Base-by-base conservation (phyloP, 2,113 vertebrate genomes). In the Pangasianodon gigas region DNA sequence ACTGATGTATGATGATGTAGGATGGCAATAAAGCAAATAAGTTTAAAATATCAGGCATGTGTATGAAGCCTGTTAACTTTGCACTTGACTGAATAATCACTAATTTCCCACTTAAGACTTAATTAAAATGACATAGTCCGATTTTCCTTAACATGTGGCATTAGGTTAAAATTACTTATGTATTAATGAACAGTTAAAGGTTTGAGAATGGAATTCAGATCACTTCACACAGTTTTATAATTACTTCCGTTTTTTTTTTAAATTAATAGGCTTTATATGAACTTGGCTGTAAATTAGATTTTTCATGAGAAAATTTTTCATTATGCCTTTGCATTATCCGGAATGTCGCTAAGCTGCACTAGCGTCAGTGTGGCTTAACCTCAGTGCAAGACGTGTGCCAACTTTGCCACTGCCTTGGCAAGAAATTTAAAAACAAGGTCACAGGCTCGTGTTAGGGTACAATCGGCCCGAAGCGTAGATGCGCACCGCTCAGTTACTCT, bases 351-450 rank as follows among this genome's bases (percentile, higher is more conserved):
- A 58, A 84, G 37, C 18, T 87, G 62, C 74, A 80, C 3, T 14
- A 56, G 67, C 52, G 32, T 67, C 71, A 71, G 37, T 89, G 91
- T 48, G 91, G 91, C 89, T 41, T 87, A 65, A 29, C 71, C 81
- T 58, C 85, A 62, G 32, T 13, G 44, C 58, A 79, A 54, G 21
- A 4, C 69, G 65, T 58, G 87, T 87, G 84, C 87, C 91, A 79
- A 48, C 7, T 14, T 44, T 87, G 11, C 81, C 89, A 79, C 46
- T 84, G 75, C 71, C 54, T 77, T 75, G 18, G 46, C 87, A 84
- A 65, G 81, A 90, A 92, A 71, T 18, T 41, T 60, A 24, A 19
- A 89, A 90, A 85, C 65, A 89, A 89, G 87, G 80, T 71, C 79
- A 80, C 44, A 3, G 52, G 52, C 89, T 90, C 77, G 85, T 89